Conservation (phyloP, 2,797 vertebrate genomes). For the Paguma larvata region DNA sequence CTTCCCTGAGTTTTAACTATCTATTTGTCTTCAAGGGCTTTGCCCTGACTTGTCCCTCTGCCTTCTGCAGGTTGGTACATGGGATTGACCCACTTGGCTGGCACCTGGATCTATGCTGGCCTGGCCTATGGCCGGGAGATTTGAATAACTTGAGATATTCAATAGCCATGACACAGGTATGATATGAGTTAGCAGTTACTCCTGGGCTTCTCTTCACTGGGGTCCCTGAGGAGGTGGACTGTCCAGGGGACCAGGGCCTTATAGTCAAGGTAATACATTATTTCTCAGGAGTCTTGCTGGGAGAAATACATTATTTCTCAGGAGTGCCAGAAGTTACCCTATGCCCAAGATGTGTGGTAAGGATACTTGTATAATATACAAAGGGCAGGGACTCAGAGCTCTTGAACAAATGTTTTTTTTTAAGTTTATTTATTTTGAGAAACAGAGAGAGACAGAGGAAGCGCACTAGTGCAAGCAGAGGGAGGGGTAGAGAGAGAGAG, state of each 20-base stretch:
- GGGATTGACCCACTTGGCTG: not conserved
- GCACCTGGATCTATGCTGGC: not conserved
- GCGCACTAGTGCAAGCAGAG: too few species aligned
- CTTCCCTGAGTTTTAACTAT: not conserved
- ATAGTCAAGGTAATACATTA: not conserved
- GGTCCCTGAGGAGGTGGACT: not conserved
- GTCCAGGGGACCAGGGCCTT: not conserved
- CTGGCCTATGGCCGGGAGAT: not conserved
- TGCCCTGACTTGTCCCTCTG: not conserved
- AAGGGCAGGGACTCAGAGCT: not conserved
- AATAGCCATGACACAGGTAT: not conserved
- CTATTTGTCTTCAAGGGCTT: not conserved
- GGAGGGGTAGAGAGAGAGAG: too few species aligned
- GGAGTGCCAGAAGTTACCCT: not conserved
- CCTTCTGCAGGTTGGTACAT: not conserved
- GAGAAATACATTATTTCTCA: not conserved
- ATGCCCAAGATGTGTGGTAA: not conserved
- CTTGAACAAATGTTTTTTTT: not conserved
- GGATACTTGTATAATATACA: not conserved
- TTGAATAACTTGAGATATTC: not conserved
- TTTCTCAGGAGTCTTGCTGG: not conserved
- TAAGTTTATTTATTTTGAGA: too few species aligned
- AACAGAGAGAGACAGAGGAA: too few species aligned
- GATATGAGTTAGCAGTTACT: not conserved
- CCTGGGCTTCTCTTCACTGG: not conserved